A percentile compares a stretch with the other conserved stretches of the same genome.
Conservation (phyloP, 2,113 vertebrate genomes). For the Todiramphus chloris region DNA sequence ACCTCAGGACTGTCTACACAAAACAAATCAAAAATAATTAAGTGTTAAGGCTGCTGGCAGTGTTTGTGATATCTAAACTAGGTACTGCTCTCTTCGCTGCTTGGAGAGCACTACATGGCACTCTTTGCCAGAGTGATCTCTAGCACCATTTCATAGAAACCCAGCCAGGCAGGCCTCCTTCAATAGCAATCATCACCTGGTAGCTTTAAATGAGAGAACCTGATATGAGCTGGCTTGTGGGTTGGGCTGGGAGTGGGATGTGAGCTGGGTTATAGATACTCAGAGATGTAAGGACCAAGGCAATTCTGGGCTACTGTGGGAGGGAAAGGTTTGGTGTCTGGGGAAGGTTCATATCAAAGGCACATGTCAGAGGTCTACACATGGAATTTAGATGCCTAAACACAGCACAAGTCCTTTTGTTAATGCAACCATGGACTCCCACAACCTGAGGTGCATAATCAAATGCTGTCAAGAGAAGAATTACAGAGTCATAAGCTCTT, state of each 20-base stretch:
- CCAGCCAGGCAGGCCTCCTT: neutral
- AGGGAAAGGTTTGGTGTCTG: neutral
- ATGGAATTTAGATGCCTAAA: neutral
- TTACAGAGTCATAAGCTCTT: neutral
- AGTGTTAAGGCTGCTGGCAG: neutral
- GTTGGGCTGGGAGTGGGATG: neutral
- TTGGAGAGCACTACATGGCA: neutral
- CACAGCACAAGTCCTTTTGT: neutral
- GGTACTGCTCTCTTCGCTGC: neutral
- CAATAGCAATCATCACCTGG: rapidly evolving
- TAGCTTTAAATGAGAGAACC: neutral
- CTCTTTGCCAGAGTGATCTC: neutral
- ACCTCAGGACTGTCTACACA: neutral
- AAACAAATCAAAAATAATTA: neutral
- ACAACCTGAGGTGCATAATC: neutral
- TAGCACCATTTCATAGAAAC: neutral
- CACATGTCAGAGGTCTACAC: neutral
- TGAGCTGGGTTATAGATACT: neutral
- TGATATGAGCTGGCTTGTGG: neutral
- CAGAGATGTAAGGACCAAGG: neutral
- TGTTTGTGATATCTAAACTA: neutral
- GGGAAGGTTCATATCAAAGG: neutral
- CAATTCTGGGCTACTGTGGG: neutral
- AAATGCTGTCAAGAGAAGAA: neutral
- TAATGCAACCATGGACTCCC: neutral